Evolutionary conservation across 2,797 vertebrate species (phyloP), one percentile per base, ranked within the genome.

Genomic region (Gadopsis bispinosus): DNA sequence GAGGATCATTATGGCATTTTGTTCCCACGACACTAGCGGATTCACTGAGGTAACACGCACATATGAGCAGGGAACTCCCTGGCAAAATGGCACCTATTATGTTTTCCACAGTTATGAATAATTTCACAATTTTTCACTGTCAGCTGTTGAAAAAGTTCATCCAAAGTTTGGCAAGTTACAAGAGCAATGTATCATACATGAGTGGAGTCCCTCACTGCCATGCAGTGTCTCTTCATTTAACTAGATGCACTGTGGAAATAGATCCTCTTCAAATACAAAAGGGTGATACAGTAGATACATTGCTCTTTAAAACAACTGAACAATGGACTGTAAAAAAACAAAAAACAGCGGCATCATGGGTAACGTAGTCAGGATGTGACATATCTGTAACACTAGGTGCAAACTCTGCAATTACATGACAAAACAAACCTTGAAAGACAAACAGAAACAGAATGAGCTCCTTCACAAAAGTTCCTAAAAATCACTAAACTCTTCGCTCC

Each of bases 341-440:
- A 68, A 80, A 67, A 54, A 80, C 70, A 87, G 85, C 35, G 63
- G 75, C 87, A 80, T 89, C 66, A 78, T 80, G 79, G 83, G 86
- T 87, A 85, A 84, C 84, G 90, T 77, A 75, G 75, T 91, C 70
- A 78, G 79, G 74, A 85, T 85, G 89, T 91, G 91, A 92, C 91
- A 88, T 78, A 87, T 94, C 87, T 91, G 92, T 90, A 90, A 93
- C 90, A 92, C 94, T 92, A 95, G 96, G 95, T 95, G 94, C 95
- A 95, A 95, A 95, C 94, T 95, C 90, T 93, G 93, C 95, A 95
- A 95, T 92, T 92, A 93, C 93, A 95, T 85, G 89, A 90, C 68
- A 84, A 90, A 88, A 91, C 78, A 86, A 87, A 92, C 64, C 79
- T 82, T 73, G 84, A 91, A 86, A 87, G 88, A 90, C 79, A 48